A percentile compares a stretch with the other conserved stretches of the same genome.
These are phyloP conservation scores for Crocodylus rhombifer DNA, from an alignment of 2,797 vertebrate genomes.

Conservation along the genomic window DNA sequence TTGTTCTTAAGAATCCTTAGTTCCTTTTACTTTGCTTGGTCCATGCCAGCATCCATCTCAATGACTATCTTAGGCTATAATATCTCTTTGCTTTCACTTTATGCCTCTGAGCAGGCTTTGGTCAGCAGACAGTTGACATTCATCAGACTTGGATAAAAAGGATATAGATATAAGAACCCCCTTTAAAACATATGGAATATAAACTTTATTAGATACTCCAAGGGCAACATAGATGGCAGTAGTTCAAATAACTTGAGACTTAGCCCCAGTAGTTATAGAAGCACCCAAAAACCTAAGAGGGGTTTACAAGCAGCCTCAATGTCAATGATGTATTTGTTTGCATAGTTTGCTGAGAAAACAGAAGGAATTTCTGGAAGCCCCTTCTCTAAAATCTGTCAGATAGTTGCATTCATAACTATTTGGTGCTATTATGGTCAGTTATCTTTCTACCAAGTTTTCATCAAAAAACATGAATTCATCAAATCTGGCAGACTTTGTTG, in stretches of 20 bases:
- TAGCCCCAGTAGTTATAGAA: neutral
- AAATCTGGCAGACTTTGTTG: neutral
- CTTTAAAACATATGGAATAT: neutral
- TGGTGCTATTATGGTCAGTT: neutral
- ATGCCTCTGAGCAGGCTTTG: conserved; percentile 89
- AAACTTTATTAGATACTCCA: neutral
- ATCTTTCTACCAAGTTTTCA: neutral
- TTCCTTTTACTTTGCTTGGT: conserved; percentile 84
- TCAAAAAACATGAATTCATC: neutral
- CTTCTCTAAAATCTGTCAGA: neutral
- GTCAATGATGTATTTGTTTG: neutral
- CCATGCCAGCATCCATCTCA: conserved; percentile 88
- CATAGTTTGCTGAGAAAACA: neutral
- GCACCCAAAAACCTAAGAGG: neutral
- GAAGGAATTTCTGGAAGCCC: neutral
- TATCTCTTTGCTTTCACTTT: conserved; percentile 89
- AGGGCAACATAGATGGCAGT: no score
- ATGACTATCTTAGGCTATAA: conserved; percentile 88
- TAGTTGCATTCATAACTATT: neutral
- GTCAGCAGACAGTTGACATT: conserved; percentile 90
- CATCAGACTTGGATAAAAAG: conserved; percentile 75
- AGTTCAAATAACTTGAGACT: neutral
- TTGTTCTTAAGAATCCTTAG: conserved; percentile 85
- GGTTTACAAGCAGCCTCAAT: neutral
- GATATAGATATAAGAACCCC: neutral